Base-by-base conservation (phyloP, 2,113 vertebrate species). In the Paramisgurnus dabryanus region DNA sequence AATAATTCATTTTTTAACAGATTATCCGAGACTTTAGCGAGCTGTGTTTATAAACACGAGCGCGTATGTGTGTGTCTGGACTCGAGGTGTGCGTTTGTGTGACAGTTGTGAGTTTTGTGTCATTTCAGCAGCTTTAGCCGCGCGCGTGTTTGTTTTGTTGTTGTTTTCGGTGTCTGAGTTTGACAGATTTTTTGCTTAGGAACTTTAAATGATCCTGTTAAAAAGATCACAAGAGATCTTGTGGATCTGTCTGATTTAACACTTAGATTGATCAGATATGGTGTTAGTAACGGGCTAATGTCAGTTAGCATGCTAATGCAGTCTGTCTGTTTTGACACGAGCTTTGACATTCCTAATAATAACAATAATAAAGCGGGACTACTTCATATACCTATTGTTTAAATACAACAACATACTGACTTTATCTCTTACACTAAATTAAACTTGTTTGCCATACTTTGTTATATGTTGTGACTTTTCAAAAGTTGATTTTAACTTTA, bases 301-400 rank as follows among this genome's bases (percentile, higher is more conserved):
- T 57, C 17, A 57, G 61, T 47, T 80, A 73, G 79, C 69, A 80
- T 80, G 79, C 79, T 80, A 80, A 49, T 57, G 47, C n/a, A 58
- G 55, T 15, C 15, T 57, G 6, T 50, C 18, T 49, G 43, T 64
- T 49, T 50, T 34, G 27, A 64, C 60, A 50, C 12, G 73, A 64
- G 73, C 41, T 39, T 50, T 22, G 0, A 50, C 18, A n/a, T 39
- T 47, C 7, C 34, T 12, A 10, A 64, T 39, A 41, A 15, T 3
- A 45, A 15, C 6, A 8, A 55, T 61, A 45, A 58, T 61, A 18
- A 57, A 5, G 0, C 27, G 3, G 2, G 13, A 11, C 47, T 10
- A 50, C 12, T 11, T 50, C 49, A 50, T 50, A 12, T 12, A 50
- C 12, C 0, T 11, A 11, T 50, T 11, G 12, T 50, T 11, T 12